Evolutionary conservation across 1,140 invertebrate genomes (phyloP), one percentile per base, ranked within the genome.

Genomic region (Akabosia matsudoensis): DNA sequence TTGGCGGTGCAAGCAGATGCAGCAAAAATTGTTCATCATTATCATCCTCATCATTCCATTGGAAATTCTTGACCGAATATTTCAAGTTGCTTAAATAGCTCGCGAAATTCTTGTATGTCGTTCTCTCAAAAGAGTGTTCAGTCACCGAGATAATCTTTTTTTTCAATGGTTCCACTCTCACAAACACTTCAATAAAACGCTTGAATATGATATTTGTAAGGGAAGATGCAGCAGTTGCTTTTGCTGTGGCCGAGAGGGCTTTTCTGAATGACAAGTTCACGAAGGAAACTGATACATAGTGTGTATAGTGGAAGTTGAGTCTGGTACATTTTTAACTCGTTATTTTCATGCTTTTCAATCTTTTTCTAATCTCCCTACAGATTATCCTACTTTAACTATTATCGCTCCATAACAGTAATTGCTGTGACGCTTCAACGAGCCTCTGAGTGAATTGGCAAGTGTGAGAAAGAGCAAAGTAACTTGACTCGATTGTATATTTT

Each of bases 311-410:
- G 37, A 18, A 45, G 7, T 45, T n/a, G n/a, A n/a, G n/a, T n/a
- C n/a, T n/a, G n/a, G n/a, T n/a, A n/a, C n/a, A n/a, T n/a, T n/a
- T n/a, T n/a, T n/a, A n/a, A n/a, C 37, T 61, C 54, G 24, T 61
- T 61, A 61, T 61, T 61, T 61, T 61, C 54, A 61, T 61, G 54
- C 54, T 61, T 61, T 14, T 61, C 54, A 14, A 61, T 61, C 54
- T 61, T 61, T 45, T 45, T 18, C 37, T 10, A 10, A 45, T 45
- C 37, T 45, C 37, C 18, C 37, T 18, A 18, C 37, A n/a, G n/a
- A n/a, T n/a, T n/a, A n/a, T n/a, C n/a, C n/a, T n/a, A n/a, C n/a
- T n/a, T n/a, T n/a, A n/a, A n/a, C n/a, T n/a, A n/a, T n/a, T n/a
- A n/a, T n/a, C n/a, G n/a, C n/a, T n/a, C n/a, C n/a, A n/a, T n/a